These are phyloP conservation scores for Spatula versicolor DNA, from an alignment of 2,797 vertebrate genomes.

Conservation along the genomic window DNA sequence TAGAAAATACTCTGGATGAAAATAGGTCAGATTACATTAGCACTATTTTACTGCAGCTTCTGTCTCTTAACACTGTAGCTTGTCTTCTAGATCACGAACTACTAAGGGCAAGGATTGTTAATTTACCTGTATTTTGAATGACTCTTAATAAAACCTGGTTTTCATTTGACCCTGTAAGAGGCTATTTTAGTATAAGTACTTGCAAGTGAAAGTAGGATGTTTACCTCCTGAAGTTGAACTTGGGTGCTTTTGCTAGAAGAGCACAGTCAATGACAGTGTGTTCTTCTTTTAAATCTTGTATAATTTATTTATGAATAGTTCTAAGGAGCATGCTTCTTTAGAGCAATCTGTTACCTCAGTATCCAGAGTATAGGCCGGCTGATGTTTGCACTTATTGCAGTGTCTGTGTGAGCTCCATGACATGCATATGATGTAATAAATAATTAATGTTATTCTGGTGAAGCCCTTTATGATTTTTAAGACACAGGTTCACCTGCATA, in stretches of 20 bases:
- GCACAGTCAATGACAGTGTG: neutral
- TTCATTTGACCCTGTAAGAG: neutral
- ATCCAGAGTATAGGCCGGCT: neutral
- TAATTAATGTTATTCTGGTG: neutral
- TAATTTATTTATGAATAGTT: neutral
- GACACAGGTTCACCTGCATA: neutral
- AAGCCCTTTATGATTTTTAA: neutral
- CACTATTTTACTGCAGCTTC: neutral
- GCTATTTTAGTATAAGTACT: neutral
- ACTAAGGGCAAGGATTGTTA: neutral
- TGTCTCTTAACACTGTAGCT: conserved; percentile 30
- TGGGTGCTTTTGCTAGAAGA: neutral
- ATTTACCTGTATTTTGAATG: neutral
- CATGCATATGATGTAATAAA: neutral
- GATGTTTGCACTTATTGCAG: neutral
- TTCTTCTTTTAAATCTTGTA: neutral
- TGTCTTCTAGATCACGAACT: neutral
- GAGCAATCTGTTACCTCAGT: neutral
- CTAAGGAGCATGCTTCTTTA: neutral
- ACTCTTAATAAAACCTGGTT: neutral
- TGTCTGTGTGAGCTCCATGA: neutral
- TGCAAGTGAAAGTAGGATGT: neutral
- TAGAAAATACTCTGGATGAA: neutral
- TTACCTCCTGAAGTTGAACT: neutral
- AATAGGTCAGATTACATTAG: too few relatives aligned